Evolutionary conservation across 1,140 invertebrate species (phyloP).

Genomic region (Drosophila pandora): DNA sequence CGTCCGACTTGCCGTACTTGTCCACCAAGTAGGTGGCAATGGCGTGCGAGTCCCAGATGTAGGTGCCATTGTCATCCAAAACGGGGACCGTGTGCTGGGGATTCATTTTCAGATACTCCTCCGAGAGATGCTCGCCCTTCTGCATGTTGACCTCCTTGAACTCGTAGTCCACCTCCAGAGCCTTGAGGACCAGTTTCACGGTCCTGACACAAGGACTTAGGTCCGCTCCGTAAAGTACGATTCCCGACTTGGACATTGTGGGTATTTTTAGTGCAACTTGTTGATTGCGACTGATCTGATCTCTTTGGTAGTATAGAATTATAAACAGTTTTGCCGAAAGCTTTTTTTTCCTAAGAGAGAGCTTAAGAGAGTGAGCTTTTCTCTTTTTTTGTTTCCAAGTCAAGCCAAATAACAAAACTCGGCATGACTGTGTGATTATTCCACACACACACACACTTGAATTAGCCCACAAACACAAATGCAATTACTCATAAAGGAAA

Average conservation of each 20-base stretch:
- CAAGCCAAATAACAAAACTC: neutral
- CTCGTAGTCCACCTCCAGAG: constrained; percentile 84
- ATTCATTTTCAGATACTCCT: constrained; percentile 84
- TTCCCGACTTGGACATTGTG: constrained; percentile 47
- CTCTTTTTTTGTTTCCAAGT: no score
- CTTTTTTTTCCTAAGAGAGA: neutral
- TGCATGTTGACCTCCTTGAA: constrained; percentile 85
- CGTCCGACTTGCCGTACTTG: constrained; percentile 85
- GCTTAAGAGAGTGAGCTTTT: no score
- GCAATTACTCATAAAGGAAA: neutral
- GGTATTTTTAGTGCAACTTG: neutral
- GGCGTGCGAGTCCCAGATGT: constrained; percentile 72
- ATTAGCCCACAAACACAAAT: no score
- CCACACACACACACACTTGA: no score
- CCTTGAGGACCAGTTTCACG: constrained; percentile 82
- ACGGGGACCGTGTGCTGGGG: constrained; percentile 81
- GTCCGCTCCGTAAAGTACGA: constrained; percentile 82
- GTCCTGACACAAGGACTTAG: constrained; percentile 84
- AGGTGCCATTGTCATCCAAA: constrained; percentile 61
- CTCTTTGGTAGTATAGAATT: neutral
- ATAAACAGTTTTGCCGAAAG: neutral
- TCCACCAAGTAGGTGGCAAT: constrained; percentile 85
- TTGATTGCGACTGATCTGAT: constrained; percentile 5
- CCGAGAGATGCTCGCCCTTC: constrained; percentile 87
- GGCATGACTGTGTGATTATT: neutral